These are phyloP conservation scores for Helicoverpa armigera DNA, from an alignment of 1,140 invertebrate genomes.

Conservation along the genomic window DNA sequence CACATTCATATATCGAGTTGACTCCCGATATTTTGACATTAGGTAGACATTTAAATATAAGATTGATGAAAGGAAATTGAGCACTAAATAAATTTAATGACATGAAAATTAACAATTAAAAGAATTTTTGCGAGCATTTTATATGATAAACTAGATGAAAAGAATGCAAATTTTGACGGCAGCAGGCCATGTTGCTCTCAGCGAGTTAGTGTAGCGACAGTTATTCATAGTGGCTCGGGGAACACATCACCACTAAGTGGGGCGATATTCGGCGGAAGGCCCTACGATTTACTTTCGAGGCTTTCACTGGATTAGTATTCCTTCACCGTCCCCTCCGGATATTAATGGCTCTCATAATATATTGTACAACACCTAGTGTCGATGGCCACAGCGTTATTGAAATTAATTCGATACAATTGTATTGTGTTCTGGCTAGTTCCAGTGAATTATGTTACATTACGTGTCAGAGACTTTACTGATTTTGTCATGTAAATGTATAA, in stretches of 20 bases:
- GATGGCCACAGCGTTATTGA: not conserved
- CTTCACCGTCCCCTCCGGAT: slow-evolving; percentile 20
- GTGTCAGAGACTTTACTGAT: too few species aligned
- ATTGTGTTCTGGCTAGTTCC: too few species aligned
- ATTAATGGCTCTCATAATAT: slow-evolving; percentile 37
- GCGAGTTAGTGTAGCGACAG: slow-evolving; percentile 18
- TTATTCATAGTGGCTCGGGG: slow-evolving; percentile 33
- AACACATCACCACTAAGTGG: slow-evolving; percentile 33
- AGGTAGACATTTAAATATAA: not conserved
- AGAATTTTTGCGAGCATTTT: too few species aligned
- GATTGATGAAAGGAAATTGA: not conserved
- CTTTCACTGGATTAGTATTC: slow-evolving; percentile 42
- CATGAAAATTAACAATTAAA: too few species aligned
- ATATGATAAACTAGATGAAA: not conserved
- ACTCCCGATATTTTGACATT: slow-evolving; percentile 2
- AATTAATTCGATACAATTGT: not conserved
- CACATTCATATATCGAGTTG: slow-evolving; percentile 1
- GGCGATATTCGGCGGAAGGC: slow-evolving; percentile 27
- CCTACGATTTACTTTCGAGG: slow-evolving; percentile 32
- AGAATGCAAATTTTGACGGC: too few species aligned
- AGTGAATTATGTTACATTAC: too few species aligned
- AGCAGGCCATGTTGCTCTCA: slow-evolving; percentile 26
- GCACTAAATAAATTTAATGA: too few species aligned
- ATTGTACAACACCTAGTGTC: slow-evolving; percentile 12
- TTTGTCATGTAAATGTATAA: too few species aligned